Base-by-base conservation (phyloP, 2,797 vertebrate genomes). In the Iguana delicatissima region DNA sequence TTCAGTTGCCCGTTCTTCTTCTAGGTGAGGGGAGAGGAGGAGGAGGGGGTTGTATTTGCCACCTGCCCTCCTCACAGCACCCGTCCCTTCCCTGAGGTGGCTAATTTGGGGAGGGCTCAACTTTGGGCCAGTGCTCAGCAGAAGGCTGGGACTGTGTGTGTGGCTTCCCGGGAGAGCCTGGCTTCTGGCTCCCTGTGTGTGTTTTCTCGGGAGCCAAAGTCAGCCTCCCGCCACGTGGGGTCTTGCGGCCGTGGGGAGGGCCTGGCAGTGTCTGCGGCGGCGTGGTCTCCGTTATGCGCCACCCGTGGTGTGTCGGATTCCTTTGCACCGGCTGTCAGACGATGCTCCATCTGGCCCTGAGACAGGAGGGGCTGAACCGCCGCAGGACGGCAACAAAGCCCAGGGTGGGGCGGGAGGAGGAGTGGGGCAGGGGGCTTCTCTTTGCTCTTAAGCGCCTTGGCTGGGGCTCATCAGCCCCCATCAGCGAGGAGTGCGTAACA, bases 371-470 rank as follows among this genome's bases (percentile, higher is more conserved):
- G 89, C 85, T 38, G 69, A 29, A 32, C 69, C 0, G 50, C 69
- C 0, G 50, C 52, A n/a, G 89, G 84, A 69, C 1, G 67, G 62
- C 29, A 80, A 86, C 84, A 80, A 81, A 76, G 55, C 74, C 50
- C 57, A 6, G 80, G 76, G 29, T 38, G 73, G 42, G 83, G 89
- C n/a, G 26, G n/a, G 74, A 4, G 35, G 6, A 22, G 38, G 69
- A 3, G 10, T 1, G 29, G 52, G 52, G 22, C 22, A 6, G 62
- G 62, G 67, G 67, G 26, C 26, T 29, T 69, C 59, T 35, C 74
- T 72, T 35, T 76, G 88, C 57, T 84, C 90, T 8, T 74, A 20
- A 67, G 92, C 1, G 46, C 8, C 59, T 88, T 77, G 3, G 92
- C 80, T 20, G 5, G 22, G 57, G 76, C 88, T 24, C 10, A 74